Conservation (phyloP, 2,797 vertebrate genomes). For the Poeciliopsis gracilis region DNA sequence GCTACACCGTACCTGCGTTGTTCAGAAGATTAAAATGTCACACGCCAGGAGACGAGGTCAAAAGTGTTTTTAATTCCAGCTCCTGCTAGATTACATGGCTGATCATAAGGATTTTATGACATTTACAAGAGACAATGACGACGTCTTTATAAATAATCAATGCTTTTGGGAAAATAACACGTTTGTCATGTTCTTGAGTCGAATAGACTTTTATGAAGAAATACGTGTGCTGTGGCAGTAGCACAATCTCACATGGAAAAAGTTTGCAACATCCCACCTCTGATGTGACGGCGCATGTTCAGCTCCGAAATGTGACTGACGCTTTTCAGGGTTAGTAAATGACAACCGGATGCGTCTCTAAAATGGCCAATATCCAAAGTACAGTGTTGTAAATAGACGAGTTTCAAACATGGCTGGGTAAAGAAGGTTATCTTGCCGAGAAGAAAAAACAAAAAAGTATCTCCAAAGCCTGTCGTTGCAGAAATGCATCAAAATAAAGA, state of each 20-base stretch:
- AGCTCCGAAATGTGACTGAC: not conserved
- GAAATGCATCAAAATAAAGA: not conserved
- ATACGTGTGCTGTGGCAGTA: not conserved
- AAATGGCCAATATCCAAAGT: not conserved
- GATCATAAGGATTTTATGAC: not conserved
- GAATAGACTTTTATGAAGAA: not conserved
- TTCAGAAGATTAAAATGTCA: not conserved
- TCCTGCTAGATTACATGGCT: not conserved
- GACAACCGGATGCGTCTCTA: not conserved
- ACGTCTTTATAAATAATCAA: not conserved
- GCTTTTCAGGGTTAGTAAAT: not conserved
- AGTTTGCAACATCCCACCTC: not conserved
- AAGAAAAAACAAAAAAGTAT: not conserved
- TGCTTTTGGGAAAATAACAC: not conserved
- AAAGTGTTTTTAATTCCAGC: not conserved
- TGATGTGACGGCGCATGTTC: not conserved
- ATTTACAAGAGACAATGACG: not conserved
- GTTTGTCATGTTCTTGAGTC: not conserved
- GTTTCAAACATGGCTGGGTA: not conserved
- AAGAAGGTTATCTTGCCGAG: not conserved
- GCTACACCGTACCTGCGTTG: not conserved
- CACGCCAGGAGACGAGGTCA: not conserved
- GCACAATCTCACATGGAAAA: not conserved
- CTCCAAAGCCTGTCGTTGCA: not conserved
- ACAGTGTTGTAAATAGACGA: not conserved